These are phyloP conservation scores for Myotis myotis DNA, from an alignment of 2,797 vertebrate genomes.

Conservation along the genomic window DNA sequence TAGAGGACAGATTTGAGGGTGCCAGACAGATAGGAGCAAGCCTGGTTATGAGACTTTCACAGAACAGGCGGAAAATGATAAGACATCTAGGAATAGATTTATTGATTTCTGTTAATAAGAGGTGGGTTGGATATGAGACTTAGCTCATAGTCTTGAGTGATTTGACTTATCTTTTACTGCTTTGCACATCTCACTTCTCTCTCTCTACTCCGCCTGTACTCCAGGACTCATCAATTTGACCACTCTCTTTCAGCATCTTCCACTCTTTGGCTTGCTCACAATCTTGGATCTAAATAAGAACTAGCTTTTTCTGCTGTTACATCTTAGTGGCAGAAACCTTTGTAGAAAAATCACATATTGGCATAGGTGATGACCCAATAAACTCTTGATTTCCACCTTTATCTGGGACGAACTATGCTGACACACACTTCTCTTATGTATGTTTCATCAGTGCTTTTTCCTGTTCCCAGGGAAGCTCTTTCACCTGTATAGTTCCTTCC, in stretches of 20 bases:
- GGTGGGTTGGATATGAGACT: slow-evolving; percentile 1
- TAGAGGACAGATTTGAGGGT: neutral
- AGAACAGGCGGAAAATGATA: neutral
- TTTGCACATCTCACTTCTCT: neutral
- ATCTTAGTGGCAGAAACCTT: neutral
- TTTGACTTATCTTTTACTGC: neutral
- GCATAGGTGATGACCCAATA: neutral
- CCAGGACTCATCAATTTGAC: neutral
- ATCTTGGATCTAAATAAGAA: neutral
- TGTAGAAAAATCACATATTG: neutral
- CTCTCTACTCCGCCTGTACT: neutral
- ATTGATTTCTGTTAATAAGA: slow-evolving; percentile 54
- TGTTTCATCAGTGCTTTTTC: neutral
- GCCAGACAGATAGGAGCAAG: neutral
- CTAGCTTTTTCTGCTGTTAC: neutral
- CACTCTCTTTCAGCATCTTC: neutral
- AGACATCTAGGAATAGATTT: neutral
- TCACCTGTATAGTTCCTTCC: neutral
- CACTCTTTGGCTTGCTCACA: neutral
- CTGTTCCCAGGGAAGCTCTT: neutral
- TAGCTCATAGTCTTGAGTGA: neutral
- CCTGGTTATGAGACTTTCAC: neutral
- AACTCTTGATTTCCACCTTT: neutral
- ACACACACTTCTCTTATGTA: neutral
- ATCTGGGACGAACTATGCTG: neutral